phyloP scores from a whole-genome alignment of 2,113 vertebrate genomes.

The Galbula dea region DNA sequence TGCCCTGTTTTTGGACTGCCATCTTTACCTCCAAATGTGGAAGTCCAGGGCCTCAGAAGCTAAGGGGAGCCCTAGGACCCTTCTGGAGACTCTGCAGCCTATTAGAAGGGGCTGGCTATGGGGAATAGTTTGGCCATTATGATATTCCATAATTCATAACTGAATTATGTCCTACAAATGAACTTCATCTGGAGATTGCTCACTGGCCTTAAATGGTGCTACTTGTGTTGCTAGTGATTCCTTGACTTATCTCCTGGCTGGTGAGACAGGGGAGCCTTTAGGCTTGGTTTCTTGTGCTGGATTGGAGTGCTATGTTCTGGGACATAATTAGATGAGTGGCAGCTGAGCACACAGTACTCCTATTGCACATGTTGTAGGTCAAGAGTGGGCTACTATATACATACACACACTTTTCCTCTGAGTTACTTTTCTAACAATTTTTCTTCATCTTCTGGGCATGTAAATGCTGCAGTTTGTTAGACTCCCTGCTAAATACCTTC shows the following conservation, averaged over 20 bases:
- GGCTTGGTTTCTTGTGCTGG: not conserved
- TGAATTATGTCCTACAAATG: not conserved
- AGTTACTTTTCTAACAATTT: not conserved
- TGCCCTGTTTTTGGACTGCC: not conserved
- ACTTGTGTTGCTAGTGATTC: not conserved
- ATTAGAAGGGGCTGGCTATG: not conserved
- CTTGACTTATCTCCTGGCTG: not conserved
- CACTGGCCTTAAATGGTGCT: not conserved
- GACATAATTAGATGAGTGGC: not conserved
- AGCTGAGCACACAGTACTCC: not conserved
- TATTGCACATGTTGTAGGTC: not conserved
- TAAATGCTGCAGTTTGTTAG: slow-evolving; percentile 25
- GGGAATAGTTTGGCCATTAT: not conserved
- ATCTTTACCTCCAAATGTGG: not conserved
- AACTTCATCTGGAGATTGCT: not conserved
- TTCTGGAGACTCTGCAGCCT: not conserved
- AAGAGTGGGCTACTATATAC: not conserved
- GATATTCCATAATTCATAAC: not conserved
- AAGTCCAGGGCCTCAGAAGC: not conserved
- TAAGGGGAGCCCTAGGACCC: not conserved
- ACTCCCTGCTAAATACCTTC: slow-evolving; percentile 32
- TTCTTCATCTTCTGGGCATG: not conserved
- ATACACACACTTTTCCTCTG: not conserved
- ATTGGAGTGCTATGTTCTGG: not conserved
- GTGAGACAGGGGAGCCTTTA: not conserved